phyloP scores from a whole-genome alignment of 2,797 vertebrate genomes.

The Saguinus oedipus region DNA sequence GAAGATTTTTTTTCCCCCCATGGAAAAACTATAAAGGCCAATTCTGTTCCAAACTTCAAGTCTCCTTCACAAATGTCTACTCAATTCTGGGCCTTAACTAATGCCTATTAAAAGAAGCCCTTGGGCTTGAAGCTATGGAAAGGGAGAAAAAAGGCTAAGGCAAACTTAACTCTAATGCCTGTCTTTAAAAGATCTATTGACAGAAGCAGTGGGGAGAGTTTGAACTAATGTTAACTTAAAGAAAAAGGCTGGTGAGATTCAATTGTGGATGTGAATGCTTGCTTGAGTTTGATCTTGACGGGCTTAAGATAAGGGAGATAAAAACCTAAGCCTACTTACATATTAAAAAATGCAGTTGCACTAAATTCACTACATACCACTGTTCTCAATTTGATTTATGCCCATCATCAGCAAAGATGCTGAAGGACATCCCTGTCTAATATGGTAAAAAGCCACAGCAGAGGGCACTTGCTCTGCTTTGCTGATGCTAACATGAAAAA shows the following conservation, averaged over 20 bases:
- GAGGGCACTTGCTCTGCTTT: slow-evolving; percentile 78
- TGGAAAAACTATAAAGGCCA: slow-evolving; percentile 87
- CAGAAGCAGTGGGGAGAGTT: slow-evolving; percentile 84
- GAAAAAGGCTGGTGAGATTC: slow-evolving; percentile 82
- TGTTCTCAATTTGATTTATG: slow-evolving; percentile 84
- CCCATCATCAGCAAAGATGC: slow-evolving; percentile 77
- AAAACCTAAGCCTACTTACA: slow-evolving; percentile 85
- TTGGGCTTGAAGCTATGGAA: slow-evolving; percentile 80
- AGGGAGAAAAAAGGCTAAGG: slow-evolving; percentile 70
- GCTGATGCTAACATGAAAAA: slow-evolving; percentile 83
- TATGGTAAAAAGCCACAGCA: slow-evolving; percentile 80
- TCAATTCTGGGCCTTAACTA: slow-evolving; percentile 87
- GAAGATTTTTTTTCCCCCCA: slow-evolving; percentile 85
- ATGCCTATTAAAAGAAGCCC: slow-evolving; percentile 85
- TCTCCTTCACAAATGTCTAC: slow-evolving; percentile 88
- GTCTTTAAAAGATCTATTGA: slow-evolving; percentile 85
- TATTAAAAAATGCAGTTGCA: slow-evolving; percentile 86
- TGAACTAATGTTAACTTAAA: slow-evolving; percentile 83
- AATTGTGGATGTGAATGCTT: slow-evolving; percentile 82
- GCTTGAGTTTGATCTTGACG: slow-evolving; percentile 84
- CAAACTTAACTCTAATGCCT: slow-evolving; percentile 84
- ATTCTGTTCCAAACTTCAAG: slow-evolving; percentile 87
- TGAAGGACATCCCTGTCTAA: slow-evolving; percentile 83
- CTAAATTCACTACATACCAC: slow-evolving; percentile 81
- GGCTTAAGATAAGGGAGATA: slow-evolving; percentile 79